These are phyloP conservation scores for Bombus impatiens DNA, from an alignment of 1,140 invertebrate genomes.

Conservation along the genomic window DNA sequence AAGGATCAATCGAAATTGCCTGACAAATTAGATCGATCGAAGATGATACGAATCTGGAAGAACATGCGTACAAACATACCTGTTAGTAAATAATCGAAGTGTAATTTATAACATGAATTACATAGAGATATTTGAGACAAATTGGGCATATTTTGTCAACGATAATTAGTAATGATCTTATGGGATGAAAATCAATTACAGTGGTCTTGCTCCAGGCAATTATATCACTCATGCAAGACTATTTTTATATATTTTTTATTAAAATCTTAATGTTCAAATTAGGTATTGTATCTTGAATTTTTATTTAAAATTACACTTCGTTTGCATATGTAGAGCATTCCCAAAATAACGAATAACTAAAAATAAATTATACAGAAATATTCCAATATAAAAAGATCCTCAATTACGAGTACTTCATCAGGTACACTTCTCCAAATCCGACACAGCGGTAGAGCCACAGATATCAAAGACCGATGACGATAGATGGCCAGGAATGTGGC, in stretches of 20 bases:
- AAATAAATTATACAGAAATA: not conserved
- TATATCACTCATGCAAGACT: no score
- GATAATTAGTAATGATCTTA: no score
- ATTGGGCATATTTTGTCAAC: not conserved
- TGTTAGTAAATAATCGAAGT: constrained; percentile 46
- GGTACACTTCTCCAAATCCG: constrained; percentile 1
- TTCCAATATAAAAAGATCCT: not conserved
- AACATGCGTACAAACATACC: constrained; percentile 60
- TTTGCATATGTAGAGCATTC: not conserved
- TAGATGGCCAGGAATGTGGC: constrained; percentile 66
- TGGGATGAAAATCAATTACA: no score
- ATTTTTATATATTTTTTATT: no score
- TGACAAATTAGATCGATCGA: constrained; percentile 41
- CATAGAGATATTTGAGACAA: not conserved
- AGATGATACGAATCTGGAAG: constrained; percentile 66
- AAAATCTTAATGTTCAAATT: no score
- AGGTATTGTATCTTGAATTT: no score
- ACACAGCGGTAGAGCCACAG: not conserved
- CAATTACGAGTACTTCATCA: not conserved
- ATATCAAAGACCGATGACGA: constrained; percentile 1
- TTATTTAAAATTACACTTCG: no score
- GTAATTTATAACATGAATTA: not conserved
- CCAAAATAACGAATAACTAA: not conserved
- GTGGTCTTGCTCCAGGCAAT: no score
- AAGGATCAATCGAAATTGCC: constrained; percentile 35